phyloP scores from a whole-genome alignment of 2,797 vertebrate genomes.

The Spheniscus humboldti region DNA sequence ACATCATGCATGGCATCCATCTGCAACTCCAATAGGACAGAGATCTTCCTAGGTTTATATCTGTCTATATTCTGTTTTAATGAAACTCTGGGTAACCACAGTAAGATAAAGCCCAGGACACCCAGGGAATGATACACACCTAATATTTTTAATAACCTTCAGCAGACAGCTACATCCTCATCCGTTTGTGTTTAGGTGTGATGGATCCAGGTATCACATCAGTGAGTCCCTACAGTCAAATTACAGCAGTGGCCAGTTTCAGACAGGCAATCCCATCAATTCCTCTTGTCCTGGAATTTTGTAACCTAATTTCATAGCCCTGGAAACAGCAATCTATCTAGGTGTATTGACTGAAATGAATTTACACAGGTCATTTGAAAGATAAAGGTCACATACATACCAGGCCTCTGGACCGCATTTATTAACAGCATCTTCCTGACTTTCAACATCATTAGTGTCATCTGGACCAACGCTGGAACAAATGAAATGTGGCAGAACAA shows the following conservation, averaged over 20 bases:
- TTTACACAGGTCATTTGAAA: constrained; percentile 69
- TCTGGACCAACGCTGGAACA: constrained; percentile 18
- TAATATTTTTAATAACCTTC: not conserved
- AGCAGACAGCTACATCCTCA: not conserved
- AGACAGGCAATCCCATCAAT: not conserved
- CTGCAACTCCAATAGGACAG: not conserved
- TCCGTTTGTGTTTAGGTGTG: not conserved
- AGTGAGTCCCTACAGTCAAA: constrained; percentile 7
- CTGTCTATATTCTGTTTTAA: not conserved
- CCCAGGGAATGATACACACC: not conserved
- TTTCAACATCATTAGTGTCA: constrained; percentile 63
- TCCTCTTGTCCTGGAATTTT: constrained; percentile 41
- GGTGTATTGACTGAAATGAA: constrained; percentile 56
- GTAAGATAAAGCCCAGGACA: not conserved
- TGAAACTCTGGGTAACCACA: not conserved
- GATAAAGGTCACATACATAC: constrained; percentile 66
- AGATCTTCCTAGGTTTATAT: not conserved
- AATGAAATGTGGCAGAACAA: constrained; percentile 67
- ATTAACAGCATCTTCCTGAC: constrained; percentile 47
- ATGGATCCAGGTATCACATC: not conserved
- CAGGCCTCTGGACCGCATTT: constrained; percentile 30
- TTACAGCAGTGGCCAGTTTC: not conserved
- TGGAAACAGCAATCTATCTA: constrained; percentile 51
- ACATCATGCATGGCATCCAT: not conserved
- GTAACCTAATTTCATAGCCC: constrained; percentile 56